phyloP scores from a whole-genome alignment of 2,888 invertebrate species.

The Sacculina carcini region DNA sequence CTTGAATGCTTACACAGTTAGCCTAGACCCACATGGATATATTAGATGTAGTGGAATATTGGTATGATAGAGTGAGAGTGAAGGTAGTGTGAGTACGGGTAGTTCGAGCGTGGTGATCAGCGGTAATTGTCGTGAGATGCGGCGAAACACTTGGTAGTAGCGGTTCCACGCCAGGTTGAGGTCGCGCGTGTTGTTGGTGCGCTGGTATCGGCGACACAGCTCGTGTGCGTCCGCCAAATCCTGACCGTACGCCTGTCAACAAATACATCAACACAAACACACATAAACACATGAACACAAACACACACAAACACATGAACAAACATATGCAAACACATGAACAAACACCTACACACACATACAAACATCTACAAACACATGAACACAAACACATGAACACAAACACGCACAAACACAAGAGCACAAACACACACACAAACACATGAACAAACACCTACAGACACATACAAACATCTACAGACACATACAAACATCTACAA shows the following conservation, averaged over 20 bases:
- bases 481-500: neutral
- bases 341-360: too few relatives aligned
- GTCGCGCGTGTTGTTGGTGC: slow-evolving; percentile 61
- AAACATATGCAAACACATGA: too few relatives aligned
- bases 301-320: too few relatives aligned
- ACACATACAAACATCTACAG: neutral
- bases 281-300: too few relatives aligned
- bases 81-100: slow-evolving; percentile 5
- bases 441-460: too few relatives aligned
- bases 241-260: slow-evolving; percentile 50
- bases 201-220: slow-evolving; percentile 56
- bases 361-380: too few relatives aligned
- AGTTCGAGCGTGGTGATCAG: slow-evolving; percentile 66
- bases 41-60: slow-evolving; percentile 24
- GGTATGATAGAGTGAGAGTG: slow-evolving; percentile 95
- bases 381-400: too few relatives aligned
- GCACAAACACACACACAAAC: too few relatives aligned
- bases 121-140: slow-evolving; percentile 82
- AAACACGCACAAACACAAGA: too few relatives aligned
- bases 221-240: slow-evolving; percentile 83
- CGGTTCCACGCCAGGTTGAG: slow-evolving; percentile 97
- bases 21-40: neutral
- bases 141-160: slow-evolving; percentile 92
- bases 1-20: too few relatives aligned
- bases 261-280: too few relatives aligned